These are phyloP conservation scores for Halichoerus grypus DNA, from an alignment of 2,113 vertebrate genomes.

Conservation along the genomic window DNA sequence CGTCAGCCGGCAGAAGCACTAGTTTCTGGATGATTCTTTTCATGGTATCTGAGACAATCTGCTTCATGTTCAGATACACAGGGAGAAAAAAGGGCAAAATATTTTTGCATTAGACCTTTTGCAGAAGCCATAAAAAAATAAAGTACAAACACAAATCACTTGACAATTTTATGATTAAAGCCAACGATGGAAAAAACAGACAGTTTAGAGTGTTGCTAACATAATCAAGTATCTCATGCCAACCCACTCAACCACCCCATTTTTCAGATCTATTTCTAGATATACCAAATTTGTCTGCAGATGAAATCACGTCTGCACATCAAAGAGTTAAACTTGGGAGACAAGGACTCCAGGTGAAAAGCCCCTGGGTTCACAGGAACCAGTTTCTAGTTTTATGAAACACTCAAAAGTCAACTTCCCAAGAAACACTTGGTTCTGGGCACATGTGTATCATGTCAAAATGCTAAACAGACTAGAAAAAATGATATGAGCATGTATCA, in stretches of 20 bases:
- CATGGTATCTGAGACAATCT: constrained; percentile 22
- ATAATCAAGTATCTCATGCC: background rate
- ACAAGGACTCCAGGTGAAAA: background rate
- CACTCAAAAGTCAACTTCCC: constrained; percentile 28
- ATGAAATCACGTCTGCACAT: constrained; percentile 16
- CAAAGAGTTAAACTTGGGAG: background rate
- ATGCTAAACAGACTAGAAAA: background rate
- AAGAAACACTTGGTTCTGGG: background rate
- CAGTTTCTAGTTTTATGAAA: background rate
- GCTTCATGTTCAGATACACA: background rate
- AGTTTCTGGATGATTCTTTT: background rate
- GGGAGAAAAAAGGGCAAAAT: background rate
- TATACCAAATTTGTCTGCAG: background rate
- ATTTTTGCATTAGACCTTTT: constrained; percentile 58
- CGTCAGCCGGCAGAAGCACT: background rate
- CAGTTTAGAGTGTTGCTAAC: constrained; percentile 58
- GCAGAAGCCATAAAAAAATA: constrained; percentile 46
- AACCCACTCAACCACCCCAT: background rate
- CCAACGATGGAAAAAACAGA: constrained; percentile 73
- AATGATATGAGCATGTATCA: background rate
- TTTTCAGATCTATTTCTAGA: constrained; percentile 27
- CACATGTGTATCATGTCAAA: background rate
- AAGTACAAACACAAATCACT: constrained; percentile 72
- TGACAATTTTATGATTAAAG: constrained; percentile 78
- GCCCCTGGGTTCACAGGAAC: background rate